Base-by-base conservation (phyloP, 1,140 invertebrate genomes). In the Steinernema khuongi region DNA sequence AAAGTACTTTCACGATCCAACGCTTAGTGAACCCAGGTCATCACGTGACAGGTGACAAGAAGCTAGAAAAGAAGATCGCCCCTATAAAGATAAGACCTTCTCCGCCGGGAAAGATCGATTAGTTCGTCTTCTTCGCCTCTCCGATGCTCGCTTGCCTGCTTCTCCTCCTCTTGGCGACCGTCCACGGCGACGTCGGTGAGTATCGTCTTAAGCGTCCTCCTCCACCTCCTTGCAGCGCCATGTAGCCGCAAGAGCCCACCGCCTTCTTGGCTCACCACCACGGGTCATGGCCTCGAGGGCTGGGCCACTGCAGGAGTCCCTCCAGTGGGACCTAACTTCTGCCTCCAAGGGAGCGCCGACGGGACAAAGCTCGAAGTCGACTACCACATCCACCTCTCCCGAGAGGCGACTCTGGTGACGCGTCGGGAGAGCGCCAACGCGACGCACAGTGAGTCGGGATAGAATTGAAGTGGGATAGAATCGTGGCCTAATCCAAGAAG, bases 351-450 rank as follows among this genome's bases (percentile, higher is more conserved):
- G 7, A 68, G 32, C 71, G 66, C 4, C 1, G n/a, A 44, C 31
- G 11, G 29, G 67, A 30, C 44, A 1, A 30, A 2, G 29, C 4
- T 72, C 2, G 22, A 68, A 69, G 44, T 72, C 14, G 71, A 44
- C 44, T 72, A 72, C 44, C 71, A 72, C 44, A 72, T 72, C n/a
- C 14, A 69, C 29, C 44, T 72, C 2, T 28, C 71, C 19, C 7
- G 69, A 60, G 11, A 60, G 14, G 22, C 50, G 4, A 22, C 26
- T 60, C 11, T 4, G 14, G 22, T 60, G 36, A 7, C 7, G 36
- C 36, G 36, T 41, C 36, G 36, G 36, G 7, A 11, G 36, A 41
- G n/a, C 22, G 22, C 50, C 14, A 60, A 60, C 11, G 14, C 26
- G 14, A 22, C 50, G 14, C 14, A 60, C 4, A 11, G 50, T 60